These are phyloP conservation scores for Crepidodera aurea DNA, from an alignment of 2,888 invertebrate species.

Conservation along the genomic window DNA sequence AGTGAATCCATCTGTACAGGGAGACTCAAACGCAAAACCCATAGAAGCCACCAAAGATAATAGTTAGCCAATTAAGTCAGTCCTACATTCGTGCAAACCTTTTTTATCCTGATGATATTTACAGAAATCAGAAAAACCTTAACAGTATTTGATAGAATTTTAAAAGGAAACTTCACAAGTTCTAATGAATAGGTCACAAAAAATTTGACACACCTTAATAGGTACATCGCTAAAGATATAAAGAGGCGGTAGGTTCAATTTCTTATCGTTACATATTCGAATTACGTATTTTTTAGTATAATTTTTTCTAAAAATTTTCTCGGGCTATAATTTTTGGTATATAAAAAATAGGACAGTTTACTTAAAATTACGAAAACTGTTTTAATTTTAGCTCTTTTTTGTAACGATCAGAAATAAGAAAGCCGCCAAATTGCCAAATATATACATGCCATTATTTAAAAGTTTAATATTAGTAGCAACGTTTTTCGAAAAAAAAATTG, in stretches of 20 bases:
- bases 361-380: no score
- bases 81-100: constrained; percentile 4
- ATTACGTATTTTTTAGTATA: no score
- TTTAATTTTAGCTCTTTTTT: not conserved
- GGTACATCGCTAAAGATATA: constrained; percentile 16
- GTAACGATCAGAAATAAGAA: constrained; percentile 15
- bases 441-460: constrained; percentile 20
- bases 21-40: constrained; percentile 31
- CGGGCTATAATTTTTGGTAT: no score
- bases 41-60: constrained; percentile 33
- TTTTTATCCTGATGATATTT: constrained; percentile 5
- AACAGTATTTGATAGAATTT: constrained; percentile 39
- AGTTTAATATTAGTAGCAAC: constrained; percentile 15
- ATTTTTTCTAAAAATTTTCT: no score
- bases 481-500: constrained; percentile 10
- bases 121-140: constrained; percentile 28
- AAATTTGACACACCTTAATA: constrained; percentile 10
- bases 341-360: no score
- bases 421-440: constrained; percentile 21
- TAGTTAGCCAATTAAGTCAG: constrained; percentile 37
- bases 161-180: constrained; percentile 13
- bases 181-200: constrained; percentile 19
- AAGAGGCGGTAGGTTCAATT: constrained; percentile 8
- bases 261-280: constrained; percentile 11
- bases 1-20: constrained; percentile 7